Percentiles rank a stretch among this genome's conserved stretches.
phyloP scores from a whole-genome alignment of 2,797 vertebrate species.

The Sebastes diploproa region DNA sequence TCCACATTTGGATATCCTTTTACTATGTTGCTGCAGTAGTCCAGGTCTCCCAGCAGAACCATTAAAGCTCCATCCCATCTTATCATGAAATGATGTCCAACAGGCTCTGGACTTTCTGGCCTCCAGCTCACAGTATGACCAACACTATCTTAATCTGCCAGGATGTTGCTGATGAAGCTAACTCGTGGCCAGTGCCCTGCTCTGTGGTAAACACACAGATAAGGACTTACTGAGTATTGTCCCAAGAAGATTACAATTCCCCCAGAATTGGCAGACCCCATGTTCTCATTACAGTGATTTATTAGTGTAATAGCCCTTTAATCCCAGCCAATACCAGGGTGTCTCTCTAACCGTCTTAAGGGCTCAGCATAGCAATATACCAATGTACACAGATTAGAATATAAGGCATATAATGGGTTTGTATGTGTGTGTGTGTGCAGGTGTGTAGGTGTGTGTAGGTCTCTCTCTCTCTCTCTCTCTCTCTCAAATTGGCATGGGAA shows the following conservation, averaged over 20 bases:
- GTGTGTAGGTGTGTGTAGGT: no score
- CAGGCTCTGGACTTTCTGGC: not conserved
- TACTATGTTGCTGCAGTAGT: not conserved
- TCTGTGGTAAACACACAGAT: conserved; percentile 1
- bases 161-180: not conserved
- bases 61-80: not conserved
- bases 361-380: not conserved
- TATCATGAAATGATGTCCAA: not conserved
- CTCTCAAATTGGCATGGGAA: no score
- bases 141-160: not conserved
- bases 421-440: not conserved
- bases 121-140: not conserved
- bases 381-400: conserved; percentile 10
- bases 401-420: not conserved
- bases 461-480: no score
- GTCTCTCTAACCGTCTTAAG: not conserved
- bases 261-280: not conserved
- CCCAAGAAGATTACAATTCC: not conserved
- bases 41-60: not conserved
- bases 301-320: conserved; percentile 31
- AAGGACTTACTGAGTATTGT: conserved; percentile 9
- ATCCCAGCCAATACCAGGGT: not conserved
- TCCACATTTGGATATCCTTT: not conserved
- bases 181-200: not conserved
- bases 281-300: conserved; percentile 32